Evolutionary conservation across 1,140 invertebrate species (phyloP), one percentile per base, ranked within the genome.

Genomic region (Drosophila repletoides): DNA sequence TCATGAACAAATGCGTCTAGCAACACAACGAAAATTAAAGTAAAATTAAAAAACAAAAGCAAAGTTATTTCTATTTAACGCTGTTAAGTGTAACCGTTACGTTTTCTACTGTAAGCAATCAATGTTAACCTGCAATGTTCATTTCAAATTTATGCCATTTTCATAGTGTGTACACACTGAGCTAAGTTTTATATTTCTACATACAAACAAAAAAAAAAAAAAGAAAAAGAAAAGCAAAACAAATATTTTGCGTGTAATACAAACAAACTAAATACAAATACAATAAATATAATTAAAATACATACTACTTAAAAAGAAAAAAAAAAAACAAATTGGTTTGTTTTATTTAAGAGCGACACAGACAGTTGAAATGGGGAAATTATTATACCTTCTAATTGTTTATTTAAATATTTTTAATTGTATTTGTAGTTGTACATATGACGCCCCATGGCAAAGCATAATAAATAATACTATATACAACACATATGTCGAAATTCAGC

Each of bases 271-370:
- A 76, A 72, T 76, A 63, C 55, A 72, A 81, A 76, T 72, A 67
- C 72, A 81, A 83, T 84, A 79, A 79, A 84, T 86, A 68, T 86
- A 86, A 86, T 74, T 79, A 83, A 79, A 84, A 74, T 79, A 77
- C 61, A 72, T 73, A 79, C 70, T 77, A 81, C 73, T 77, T 77
- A 73, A 77, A 77, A 59, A 36, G n/a, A n/a, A n/a, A 49, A 41
- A 53, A 51, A 21, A 2, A 21, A 6, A 15, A 10, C 21, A 26
- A 41, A 22, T 22, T 3, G 7, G 52, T 31, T 55, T 21, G 36
- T 52, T 43, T 49, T 28, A 43, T 17, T 53, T 60, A 19, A 26
- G 45, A 31, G 36, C 15, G 21, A 17, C 5, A 41, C 29, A 34
- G 2, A 49, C 33, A 17, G 21, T 26, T 45, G 53, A n/a, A n/a